Base-by-base conservation (phyloP, 1,140 invertebrate species). In the Campoletis sonorensis region DNA sequence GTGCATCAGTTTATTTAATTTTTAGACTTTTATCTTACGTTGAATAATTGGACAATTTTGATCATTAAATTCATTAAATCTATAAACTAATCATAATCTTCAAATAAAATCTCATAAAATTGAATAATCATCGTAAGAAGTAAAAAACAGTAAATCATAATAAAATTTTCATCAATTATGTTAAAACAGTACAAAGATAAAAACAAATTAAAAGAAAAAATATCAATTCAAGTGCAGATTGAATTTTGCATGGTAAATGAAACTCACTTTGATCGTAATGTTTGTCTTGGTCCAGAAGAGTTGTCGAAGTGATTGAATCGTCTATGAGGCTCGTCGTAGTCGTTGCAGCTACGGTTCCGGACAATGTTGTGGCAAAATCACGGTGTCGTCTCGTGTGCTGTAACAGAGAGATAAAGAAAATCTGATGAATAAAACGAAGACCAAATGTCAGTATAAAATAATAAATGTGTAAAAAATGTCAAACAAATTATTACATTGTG, bases 301-400 rank as follows among this genome's bases (percentile, higher is more conserved):
- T 51, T 11, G 76, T 79, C 27, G 76, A 76, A 15, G 71, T 73
- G 11, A 33, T 21, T 67, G 58, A 26, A 79, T 68, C 75, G 21
- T 83, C 80, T 37, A 76, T 23, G 11, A 83, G 33, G 51, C 58
- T 78, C 23, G 18, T 33, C 26, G 51, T 81, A 49, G 72, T 73
- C 16, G 75, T 81, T 5, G 79, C 67, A 26, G 68, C 64, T 54
- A 21, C n/a, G 23, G 51, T 1, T 13, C 78, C 81, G 16, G 70
- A 78, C 8, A 81, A 15, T 45, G 75, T 79, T 15, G 73, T 72
- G 33, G 85, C 82, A 26, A 85, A 89, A 83, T 87, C 86, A 49
- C 84, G 88, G 83, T 88, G 85, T 30, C 81, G 84, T 81, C 86
- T 86, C 4, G 87, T 86, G 79, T 87, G 88, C 88, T 89, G 85